Evolutionary conservation across 1,140 invertebrate genomes (phyloP).

Genomic region (Aphidius gifuensis): DNA sequence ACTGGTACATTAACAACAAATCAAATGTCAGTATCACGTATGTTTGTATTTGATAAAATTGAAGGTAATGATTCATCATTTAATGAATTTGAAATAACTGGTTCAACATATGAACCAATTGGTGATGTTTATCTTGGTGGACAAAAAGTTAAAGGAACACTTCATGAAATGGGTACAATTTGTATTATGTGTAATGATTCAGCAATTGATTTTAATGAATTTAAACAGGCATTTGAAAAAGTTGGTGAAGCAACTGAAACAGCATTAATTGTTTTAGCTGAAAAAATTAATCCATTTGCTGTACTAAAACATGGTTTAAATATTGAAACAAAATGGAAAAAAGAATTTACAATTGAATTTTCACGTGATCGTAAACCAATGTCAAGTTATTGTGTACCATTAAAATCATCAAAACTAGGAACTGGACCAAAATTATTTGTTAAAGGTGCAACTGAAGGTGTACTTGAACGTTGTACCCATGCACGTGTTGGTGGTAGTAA

Average conservation of each 20-base stretch:
- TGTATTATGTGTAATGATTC: conserved; percentile 99
- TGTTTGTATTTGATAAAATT: conserved; percentile 92
- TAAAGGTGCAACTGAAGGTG: conserved; percentile 98
- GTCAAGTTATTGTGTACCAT: conserved; percentile 92
- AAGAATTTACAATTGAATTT: conserved; percentile 99
- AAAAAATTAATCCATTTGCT: conserved; percentile 95
- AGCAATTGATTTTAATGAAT: conserved; percentile 98
- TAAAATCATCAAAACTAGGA: conserved; percentile 83
- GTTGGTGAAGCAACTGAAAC: conserved; percentile 99
- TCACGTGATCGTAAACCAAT: conserved; percentile 99
- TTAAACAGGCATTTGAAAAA: conserved; percentile 84
- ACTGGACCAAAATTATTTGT: conserved; percentile 94
- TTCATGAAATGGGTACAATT: conserved; percentile 94
- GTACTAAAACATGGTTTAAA: conserved; percentile 87
- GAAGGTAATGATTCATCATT: conserved; percentile 87
- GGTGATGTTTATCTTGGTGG: conserved; percentile 90
- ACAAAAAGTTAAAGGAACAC: conserved; percentile 77
- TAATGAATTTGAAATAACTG: conserved; percentile 97
- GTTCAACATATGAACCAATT: conserved; percentile 98
- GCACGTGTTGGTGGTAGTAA: conserved; percentile 91
- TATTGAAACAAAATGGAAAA: conserved; percentile 96
- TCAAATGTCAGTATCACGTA: conserved; percentile 98
- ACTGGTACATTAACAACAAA: conserved; percentile 98
- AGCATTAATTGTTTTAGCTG: conserved; percentile 94
- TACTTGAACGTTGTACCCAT: conserved; percentile 95